Percentiles rank a stretch among this genome's conserved stretches.
Conservation (phyloP, 2,888 invertebrate genomes). For the Drosophila gaucha region DNA sequence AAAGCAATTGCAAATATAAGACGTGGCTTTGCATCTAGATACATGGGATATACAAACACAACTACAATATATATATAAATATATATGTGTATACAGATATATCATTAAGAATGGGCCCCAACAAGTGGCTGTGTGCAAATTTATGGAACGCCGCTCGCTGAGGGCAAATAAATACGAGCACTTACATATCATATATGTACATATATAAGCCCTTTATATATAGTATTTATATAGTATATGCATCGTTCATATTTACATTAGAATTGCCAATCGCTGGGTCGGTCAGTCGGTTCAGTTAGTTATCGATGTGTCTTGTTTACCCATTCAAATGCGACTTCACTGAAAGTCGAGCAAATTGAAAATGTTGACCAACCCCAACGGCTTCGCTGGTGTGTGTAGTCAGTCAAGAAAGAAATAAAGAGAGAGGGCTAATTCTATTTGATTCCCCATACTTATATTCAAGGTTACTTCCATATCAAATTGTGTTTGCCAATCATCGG, state of each 20-base stretch:
- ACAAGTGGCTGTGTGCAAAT: slow-evolving; percentile 26
- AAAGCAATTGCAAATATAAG: slow-evolving; percentile 8
- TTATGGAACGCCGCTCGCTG: slow-evolving; percentile 14
- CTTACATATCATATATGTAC: slow-evolving; percentile 14
- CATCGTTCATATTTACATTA: slow-evolving; percentile 27
- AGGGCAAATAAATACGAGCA: slow-evolving; percentile 17
- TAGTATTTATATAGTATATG: slow-evolving; percentile 3
- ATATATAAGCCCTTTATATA: neutral
- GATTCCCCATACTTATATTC: slow-evolving; percentile 10
- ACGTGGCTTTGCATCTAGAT: slow-evolving; percentile 32
- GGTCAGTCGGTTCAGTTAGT: slow-evolving; percentile 14
- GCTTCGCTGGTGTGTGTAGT: slow-evolving; percentile 19
- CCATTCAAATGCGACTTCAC: slow-evolving; percentile 50
- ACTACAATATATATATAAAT: neutral
- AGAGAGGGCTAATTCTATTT: slow-evolving; percentile 15
- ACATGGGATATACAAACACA: slow-evolving; percentile 15
- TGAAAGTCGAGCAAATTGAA: slow-evolving; percentile 31
- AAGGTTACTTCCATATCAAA: slow-evolving; percentile 23
- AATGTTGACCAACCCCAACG: slow-evolving; percentile 59
- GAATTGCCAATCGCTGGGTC: slow-evolving; percentile 33
- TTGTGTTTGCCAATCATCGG: slow-evolving; percentile 49
- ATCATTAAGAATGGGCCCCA: slow-evolving; percentile 13
- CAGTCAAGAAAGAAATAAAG: neutral
- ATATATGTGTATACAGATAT: slow-evolving; percentile 5
- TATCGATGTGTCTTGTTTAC: slow-evolving; percentile 39